Evolutionary conservation across 1,140 invertebrate genomes (phyloP), one percentile per base, ranked within the genome.

Genomic region (Drosophila ambigua): DNA sequence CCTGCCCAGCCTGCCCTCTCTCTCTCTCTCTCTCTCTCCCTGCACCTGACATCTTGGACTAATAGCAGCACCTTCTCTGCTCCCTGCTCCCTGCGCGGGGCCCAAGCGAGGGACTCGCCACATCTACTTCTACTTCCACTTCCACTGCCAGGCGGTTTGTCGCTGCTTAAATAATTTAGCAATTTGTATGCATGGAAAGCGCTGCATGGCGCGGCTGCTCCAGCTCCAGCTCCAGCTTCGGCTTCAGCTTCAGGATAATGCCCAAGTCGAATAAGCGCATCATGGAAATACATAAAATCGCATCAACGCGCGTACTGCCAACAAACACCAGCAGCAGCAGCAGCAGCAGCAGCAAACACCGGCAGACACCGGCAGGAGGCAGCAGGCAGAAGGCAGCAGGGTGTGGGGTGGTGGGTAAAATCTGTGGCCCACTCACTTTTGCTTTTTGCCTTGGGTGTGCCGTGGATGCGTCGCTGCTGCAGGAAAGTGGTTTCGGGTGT

Each of bases 171-270:
- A 87, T 87, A 87, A 87, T 87, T 87, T 87, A 87, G 83, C 83
- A 87, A 87, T 87, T 87, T 87, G 83, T 88, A 87, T 87, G 83
- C 83, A 87, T 88, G 83, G 79, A 79, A 88, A 87, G 83, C 83
- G 54, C 66, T 88, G 81, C 78, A 31, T 31, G 31, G 23, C 23
- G 82, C 68, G 74, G 72, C 60, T 75, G 58, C 50, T 11, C 20
- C 20, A 20, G 20, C 20, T 20, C 20, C 20, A 20, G 20, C 20
- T 20, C 1, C 20, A 20, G 20, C 20, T 54, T 61, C 64, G 39
- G 77, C 20, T 2, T 2, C 20, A 20, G 20, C 20, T 54, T 61
- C 64, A 44, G 77, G 66, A 82, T 87, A 88, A 87, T 82, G 54
- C 81, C 78, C 61, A 74, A 85, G 81, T 81, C 82, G 81, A 77